Percentiles rank a stretch among this genome's conserved stretches.
Conservation (phyloP, 1,140 invertebrate species). For the Drosophila quadrilineata region DNA sequence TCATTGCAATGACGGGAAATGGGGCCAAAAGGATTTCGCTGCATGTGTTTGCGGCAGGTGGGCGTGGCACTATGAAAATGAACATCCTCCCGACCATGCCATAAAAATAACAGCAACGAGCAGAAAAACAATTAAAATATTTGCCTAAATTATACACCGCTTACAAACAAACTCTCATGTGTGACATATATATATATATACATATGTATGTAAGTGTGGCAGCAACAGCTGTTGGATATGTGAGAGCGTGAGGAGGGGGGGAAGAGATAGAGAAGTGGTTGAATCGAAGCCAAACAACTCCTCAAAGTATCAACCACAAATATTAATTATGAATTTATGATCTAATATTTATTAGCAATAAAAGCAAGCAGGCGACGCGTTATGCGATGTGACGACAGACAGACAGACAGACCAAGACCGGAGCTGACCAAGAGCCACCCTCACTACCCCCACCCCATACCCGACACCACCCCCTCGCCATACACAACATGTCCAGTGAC, state of each 20-base stretch:
- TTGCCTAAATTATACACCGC: conserved; percentile 59
- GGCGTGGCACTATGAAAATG: conserved; percentile 25
- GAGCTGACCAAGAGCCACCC: conserved; percentile 37
- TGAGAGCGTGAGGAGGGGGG: too few relatives aligned
- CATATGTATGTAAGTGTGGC: conserved; percentile 2
- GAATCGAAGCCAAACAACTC: not conserved
- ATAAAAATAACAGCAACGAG: too few relatives aligned
- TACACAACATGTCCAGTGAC: not conserved
- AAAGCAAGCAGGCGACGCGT: conserved; percentile 66
- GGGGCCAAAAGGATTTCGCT: conserved; percentile 13
- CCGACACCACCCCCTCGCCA: not conserved
- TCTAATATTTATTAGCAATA: conserved; percentile 72
- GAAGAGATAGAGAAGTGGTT: too few relatives aligned
- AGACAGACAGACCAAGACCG: not conserved
- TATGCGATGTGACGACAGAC: too few relatives aligned
- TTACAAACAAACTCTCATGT: not conserved
- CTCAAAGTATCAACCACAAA: conserved; percentile 32
- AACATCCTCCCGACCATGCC: conserved; percentile 16
- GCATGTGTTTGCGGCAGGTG: conserved; percentile 31
- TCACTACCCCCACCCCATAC: not conserved
- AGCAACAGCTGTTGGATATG: conserved; percentile 3
- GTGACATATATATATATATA: not conserved
- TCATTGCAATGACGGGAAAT: conserved; percentile 35
- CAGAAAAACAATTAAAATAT: conserved; percentile 75
- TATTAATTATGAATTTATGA: conserved; percentile 79